These are phyloP conservation scores for Sacculina carcini DNA, from an alignment of 2,888 invertebrate genomes.

Conservation along the genomic window DNA sequence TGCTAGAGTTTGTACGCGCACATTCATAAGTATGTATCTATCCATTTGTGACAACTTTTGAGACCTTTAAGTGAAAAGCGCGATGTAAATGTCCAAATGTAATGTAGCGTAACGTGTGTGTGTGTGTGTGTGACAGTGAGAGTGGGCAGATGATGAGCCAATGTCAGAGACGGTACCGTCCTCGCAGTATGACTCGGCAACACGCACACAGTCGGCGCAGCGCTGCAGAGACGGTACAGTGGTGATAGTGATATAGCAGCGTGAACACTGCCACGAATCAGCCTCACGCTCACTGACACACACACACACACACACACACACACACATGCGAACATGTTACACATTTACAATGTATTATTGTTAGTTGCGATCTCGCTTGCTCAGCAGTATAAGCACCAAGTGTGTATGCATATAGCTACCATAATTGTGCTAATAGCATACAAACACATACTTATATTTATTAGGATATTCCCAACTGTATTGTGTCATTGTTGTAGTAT, in stretches of 20 bases:
- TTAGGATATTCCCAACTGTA: too few species aligned
- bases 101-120: not conserved
- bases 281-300: slow-evolving; percentile 12
- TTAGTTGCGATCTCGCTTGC: too few species aligned
- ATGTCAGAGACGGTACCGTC: slow-evolving; percentile 16
- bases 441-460: not conserved
- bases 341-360: too few species aligned
- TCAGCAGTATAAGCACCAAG: too few species aligned
- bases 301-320: not conserved
- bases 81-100: too few species aligned
- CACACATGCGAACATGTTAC: too few species aligned
- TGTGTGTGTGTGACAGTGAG: not conserved
- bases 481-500: too few species aligned
- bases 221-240: slow-evolving; percentile 35
- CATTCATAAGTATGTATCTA: not conserved
- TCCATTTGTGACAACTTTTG: not conserved
- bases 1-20: too few species aligned
- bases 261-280: slow-evolving; percentile 19
- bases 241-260: slow-evolving; percentile 35
- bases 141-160: not conserved
- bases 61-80: too few species aligned
- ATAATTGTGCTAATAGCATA: not conserved
- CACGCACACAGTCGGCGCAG: slow-evolving; percentile 30
- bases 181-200: slow-evolving; percentile 24
- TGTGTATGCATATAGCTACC: too few species aligned